Base-by-base conservation (phyloP, 37 sponge, comb jelly and placozoan genomes). In the Halichondria panicea region DNA sequence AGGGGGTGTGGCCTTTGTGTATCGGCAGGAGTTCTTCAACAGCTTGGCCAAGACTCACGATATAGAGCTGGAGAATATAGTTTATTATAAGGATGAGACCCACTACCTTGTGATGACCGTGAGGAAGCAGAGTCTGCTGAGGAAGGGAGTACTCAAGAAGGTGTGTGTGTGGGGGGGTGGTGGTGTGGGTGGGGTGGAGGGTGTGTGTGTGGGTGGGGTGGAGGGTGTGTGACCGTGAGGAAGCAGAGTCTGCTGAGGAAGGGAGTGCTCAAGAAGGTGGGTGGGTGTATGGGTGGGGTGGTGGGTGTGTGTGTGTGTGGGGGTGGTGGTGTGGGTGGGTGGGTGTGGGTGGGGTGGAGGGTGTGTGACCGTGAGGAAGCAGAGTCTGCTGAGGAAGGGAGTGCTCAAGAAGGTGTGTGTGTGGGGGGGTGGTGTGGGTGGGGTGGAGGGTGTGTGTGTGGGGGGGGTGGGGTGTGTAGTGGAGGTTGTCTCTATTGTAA, bases 91-190 rank as follows among this genome's bases (percentile, higher is more conserved):
- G 79, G 94, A 93, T 55, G 94, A 97, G 77, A 97, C 97, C 0
- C 97, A 97, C 74, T 97, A 97, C 78, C 91, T 97, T 73, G 97
- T 97, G 32, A 97, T 97, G 97, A 93, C 94, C 19, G 89, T 94
- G 54, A 90, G 91, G 76, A 93, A 91, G 71, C 71, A 65, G 27
- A 88, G 86, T 56, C 71, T 97, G 50, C 65, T 97, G 31, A 57
- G 63, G 28, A 93, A 85, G 55, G 80, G 80, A 55, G 97, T 97
- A 25, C 74, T 97, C 11, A 93, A 91, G 67, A 72, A 84, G 83
- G 97, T 93, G n/a, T n/a, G n/a, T n/a, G n/a, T n/a, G n/a, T n/a
- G n/a, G n/a, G n/a, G n/a, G n/a, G n/a, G n/a, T n/a, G 52, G 15
- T 18, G 52, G 52, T 18, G 52, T 11, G 52, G 52, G 52, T 11